phyloP scores from a whole-genome alignment of 2,113 vertebrate genomes.

The Scomber japonicus region DNA sequence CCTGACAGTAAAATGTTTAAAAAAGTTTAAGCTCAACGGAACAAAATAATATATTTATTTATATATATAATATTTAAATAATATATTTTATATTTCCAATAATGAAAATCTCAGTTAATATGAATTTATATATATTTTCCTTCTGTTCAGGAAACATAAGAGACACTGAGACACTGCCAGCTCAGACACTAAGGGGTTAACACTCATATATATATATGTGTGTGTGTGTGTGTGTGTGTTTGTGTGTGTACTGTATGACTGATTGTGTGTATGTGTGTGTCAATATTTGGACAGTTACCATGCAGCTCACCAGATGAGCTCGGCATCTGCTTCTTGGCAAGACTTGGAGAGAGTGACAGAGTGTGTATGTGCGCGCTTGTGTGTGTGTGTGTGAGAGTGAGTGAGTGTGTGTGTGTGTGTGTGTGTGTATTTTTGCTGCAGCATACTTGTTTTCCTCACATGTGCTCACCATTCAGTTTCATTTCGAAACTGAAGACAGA shows the following conservation, averaged over 20 bases:
- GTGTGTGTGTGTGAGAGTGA: conserved; percentile 12
- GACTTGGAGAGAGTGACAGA: conserved; percentile 25
- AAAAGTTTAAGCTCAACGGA: too few relatives aligned
- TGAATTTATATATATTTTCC: too few relatives aligned
- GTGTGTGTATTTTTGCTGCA: conserved; percentile 21
- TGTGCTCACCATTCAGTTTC: conserved; percentile 26
- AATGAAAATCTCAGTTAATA: too few relatives aligned
- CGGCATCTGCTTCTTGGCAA: conserved; percentile 66
- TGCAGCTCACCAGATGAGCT: conserved; percentile 62
- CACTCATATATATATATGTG: conserved; percentile 9
- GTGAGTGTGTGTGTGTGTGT: conserved; percentile 21
- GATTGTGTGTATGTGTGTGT: conserved; percentile 32
- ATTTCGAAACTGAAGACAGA: conserved; percentile 3
- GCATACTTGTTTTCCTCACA: conserved; percentile 33
- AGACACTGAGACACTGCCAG: conserved; percentile 31
- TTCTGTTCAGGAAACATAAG: too few relatives aligned
- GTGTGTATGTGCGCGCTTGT: conserved; percentile 10
- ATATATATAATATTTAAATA: too few relatives aligned
- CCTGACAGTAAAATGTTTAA: too few relatives aligned
- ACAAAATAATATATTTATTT: too few relatives aligned
- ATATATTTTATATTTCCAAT: too few relatives aligned
- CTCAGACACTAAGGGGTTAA: conserved; percentile 16
- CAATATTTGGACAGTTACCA: conserved; percentile 65
- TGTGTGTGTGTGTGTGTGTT: conserved; percentile 31
- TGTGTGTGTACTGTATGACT: too few relatives aligned